Evolutionary conservation across 1,140 invertebrate genomes (phyloP).

Genomic region (Diprion similis): DNA sequence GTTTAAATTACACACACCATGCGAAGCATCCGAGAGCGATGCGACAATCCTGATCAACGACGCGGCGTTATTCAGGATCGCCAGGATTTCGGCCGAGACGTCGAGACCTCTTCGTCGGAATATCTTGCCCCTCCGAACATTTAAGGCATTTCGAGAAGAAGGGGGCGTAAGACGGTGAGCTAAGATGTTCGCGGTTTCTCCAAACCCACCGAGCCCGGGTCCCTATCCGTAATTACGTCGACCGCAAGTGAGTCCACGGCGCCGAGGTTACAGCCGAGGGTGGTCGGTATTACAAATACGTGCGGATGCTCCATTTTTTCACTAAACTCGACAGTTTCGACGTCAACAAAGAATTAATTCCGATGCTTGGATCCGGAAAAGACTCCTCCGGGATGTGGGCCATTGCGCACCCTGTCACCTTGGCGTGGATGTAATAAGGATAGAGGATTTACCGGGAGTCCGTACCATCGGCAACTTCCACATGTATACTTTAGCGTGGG

Average conservation of each 20-base stretch:
- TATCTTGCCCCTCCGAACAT: slow-evolving; percentile 24
- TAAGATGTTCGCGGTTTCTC: slow-evolving; percentile 58
- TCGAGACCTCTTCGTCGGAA: neutral
- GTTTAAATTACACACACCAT: too few species aligned
- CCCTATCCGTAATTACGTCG: slow-evolving; percentile 57
- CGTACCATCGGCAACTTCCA: too few species aligned
- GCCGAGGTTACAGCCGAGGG: too few species aligned
- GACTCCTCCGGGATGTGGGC: too few species aligned
- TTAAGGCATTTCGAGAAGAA: slow-evolving; percentile 46
- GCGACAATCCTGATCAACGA: neutral
- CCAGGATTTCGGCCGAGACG: neutral
- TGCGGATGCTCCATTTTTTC: too few species aligned
- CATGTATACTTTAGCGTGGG: neutral
- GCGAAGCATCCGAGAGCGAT: neutral
- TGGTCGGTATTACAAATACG: too few species aligned
- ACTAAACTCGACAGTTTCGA: too few species aligned
- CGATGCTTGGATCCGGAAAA: too few species aligned
- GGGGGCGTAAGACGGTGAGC: slow-evolving; percentile 37
- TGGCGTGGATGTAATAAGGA: neutral
- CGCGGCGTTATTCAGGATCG: neutral
- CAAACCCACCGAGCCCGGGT: slow-evolving; percentile 45
- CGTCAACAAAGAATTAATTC: too few species aligned
- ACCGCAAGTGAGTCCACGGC: slow-evolving; percentile 49
- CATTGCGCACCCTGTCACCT: too few species aligned
- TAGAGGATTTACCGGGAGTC: neutral